These are phyloP conservation scores for Oenanthe oenanthe DNA, from an alignment of 2,113 vertebrate genomes.

Conservation along the genomic window DNA sequence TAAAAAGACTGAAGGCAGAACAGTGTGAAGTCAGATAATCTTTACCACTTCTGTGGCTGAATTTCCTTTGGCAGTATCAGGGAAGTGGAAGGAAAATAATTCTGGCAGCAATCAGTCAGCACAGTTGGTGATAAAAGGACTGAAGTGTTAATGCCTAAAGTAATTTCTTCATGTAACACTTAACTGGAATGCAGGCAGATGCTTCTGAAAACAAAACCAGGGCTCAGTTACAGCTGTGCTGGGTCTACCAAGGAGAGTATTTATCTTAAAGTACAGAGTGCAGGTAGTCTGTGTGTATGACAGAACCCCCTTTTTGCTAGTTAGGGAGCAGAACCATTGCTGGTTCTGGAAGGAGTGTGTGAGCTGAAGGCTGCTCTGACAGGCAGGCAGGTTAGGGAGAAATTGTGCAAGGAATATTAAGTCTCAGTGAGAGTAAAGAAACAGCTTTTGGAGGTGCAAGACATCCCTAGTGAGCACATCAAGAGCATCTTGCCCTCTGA, in stretches of 20 bases:
- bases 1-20: conserved; percentile 32
- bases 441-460: background rate
- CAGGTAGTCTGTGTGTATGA: background rate
- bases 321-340: background rate
- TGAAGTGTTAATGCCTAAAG: background rate
- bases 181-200: background rate
- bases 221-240: background rate
- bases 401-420: background rate
- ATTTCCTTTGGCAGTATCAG: conserved; percentile 14
- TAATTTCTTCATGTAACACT: background rate
- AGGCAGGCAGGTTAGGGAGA: background rate
- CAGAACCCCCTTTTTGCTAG: background rate
- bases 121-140: background rate
- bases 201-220: background rate
- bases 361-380: background rate
- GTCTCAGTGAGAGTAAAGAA: background rate
- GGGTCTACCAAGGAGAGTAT: background rate
- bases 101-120: background rate
- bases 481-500: background rate
- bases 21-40: conserved; percentile 25
- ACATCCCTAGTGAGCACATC: background rate
- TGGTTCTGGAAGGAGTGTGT: background rate
- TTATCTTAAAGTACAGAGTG: background rate
- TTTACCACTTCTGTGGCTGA: background rate
- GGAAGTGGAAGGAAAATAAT: background rate